Evolutionary conservation across 2,888 invertebrate genomes (phyloP).

Genomic region (Xylota sylvarum): DNA sequence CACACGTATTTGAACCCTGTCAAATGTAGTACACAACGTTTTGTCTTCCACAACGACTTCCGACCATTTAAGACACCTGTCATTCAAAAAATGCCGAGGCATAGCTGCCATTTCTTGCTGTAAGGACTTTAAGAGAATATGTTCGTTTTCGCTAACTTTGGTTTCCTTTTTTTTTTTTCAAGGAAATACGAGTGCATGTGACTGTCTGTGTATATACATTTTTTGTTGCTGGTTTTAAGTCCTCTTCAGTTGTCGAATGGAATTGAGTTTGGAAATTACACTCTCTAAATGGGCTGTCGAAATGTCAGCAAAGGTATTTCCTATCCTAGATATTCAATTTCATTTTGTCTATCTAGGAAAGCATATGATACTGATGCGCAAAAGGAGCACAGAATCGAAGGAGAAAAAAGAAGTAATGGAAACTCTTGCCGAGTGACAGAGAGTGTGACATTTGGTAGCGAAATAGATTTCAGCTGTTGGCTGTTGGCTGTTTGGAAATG

Average conservation of each 20-base stretch:
- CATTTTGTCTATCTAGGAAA: conserved; percentile 31
- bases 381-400: conserved; percentile 1
- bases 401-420: conserved; percentile 13
- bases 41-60: conserved; percentile 49
- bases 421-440: conserved; percentile 27
- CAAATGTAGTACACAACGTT: conserved; percentile 21
- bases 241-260: conserved; percentile 30
- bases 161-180: neutral
- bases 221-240: too few relatives aligned
- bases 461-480: conserved; percentile 34
- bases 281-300: conserved; percentile 67
- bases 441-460: conserved; percentile 42
- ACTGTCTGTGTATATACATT: conserved; percentile 20
- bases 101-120: neutral
- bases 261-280: conserved; percentile 66
- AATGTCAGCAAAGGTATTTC: conserved; percentile 54
- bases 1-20: conserved; percentile 15
- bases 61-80: conserved; percentile 60
- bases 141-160: neutral
- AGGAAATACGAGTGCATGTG: neutral
- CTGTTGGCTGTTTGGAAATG: neutral
- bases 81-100: conserved; percentile 41
- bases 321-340: conserved; percentile 60
- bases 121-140: conserved; percentile 22
- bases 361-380: conserved; percentile 14